Base-by-base conservation (phyloP, 2,888 invertebrate genomes). In the Eristalis pertinax region DNA sequence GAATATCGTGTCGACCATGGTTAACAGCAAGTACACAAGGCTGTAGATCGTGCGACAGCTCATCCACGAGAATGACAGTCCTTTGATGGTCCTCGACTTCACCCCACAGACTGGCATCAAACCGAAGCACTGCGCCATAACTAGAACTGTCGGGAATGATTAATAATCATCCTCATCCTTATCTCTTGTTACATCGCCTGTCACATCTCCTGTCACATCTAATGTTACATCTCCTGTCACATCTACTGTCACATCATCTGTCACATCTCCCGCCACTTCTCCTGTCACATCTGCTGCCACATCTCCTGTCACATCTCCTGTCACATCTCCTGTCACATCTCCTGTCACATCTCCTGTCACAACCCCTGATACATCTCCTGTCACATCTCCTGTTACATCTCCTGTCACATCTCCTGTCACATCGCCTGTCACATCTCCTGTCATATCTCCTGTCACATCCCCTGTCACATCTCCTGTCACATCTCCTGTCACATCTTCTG, bases 51-150 rank as follows among this genome's bases (percentile, higher is more conserved):
- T 90, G 15, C 92, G 90, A 89, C 91, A 90, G 74, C 91, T 91
- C 13, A 64, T 77, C 90, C 92, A 91, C 13, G 87, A 89, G 74
- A 93, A 93, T 80, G 90, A 89, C 38, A 94, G 91, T n/a, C 92
- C 90, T n/a, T 92, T 92, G 8, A 88, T 84, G 3, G 86, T 88
- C 35, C 86, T 78, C 3, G 89, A 88, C 2, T 85, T 87, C 8
- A 92, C 89, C 0, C 93, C 93, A 38, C 90, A 88, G 13, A 92
- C 92, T 2, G 92, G 93, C 92, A 92, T 92, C 19, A 92, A 65
- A 26, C 91, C 90, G 56, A 92, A 93, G 56, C 90, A 90, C 70
- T 92, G 92, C 2, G 92, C 92, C 79, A 92, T 89, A 43, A 90
- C 89, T 15, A 92, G 88, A 63, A 92, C 92, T 91, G 80, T 41